Conservation (phyloP, 2,888 invertebrate species). For the Chymomyza procnemis region DNA sequence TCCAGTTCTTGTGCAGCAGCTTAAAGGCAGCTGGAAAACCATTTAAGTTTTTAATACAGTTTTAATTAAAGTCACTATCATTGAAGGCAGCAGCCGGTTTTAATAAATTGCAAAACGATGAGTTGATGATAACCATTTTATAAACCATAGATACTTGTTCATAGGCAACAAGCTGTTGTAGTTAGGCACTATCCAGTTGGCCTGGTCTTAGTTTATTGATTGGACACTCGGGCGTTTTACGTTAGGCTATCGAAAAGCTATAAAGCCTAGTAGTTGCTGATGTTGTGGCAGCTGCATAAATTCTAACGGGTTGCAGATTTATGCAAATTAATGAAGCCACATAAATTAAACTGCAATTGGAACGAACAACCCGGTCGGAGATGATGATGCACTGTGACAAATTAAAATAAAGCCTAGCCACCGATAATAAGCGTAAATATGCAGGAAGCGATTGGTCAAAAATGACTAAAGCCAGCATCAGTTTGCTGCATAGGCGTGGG, state of each 20-base stretch:
- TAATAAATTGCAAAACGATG: background rate
- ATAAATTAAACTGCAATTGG: background rate
- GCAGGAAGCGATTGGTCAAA: constrained; percentile 10
- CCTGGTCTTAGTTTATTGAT: constrained; percentile 49
- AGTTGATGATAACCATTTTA: background rate
- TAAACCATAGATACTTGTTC: too few relatives aligned
- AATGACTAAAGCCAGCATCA: background rate
- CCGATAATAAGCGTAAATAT: background rate
- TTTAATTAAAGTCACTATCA: constrained; percentile 50
- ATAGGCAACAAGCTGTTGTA: background rate
- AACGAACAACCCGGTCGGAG: background rate
- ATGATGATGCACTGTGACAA: constrained; percentile 48
- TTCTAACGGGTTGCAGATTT: constrained; percentile 54
- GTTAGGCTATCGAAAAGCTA: constrained; percentile 56
- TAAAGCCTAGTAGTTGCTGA: constrained; percentile 29
- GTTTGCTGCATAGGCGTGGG: too few relatives aligned
- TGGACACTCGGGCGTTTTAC: constrained; percentile 47
- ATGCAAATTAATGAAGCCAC: constrained; percentile 59
- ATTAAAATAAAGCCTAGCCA: constrained; percentile 26
- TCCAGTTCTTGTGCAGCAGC: constrained; percentile 6
- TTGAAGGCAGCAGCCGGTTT: background rate
- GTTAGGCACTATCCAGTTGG: constrained; percentile 12
- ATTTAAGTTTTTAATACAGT: constrained; percentile 66
- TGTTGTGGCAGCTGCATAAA: background rate
- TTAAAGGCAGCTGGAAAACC: constrained; percentile 45